Percentiles rank a stretch among this genome's conserved stretches.
Evolutionary conservation across 2,797 vertebrate genomes (phyloP).

Genomic region (Cichlasoma orientale): DNA sequence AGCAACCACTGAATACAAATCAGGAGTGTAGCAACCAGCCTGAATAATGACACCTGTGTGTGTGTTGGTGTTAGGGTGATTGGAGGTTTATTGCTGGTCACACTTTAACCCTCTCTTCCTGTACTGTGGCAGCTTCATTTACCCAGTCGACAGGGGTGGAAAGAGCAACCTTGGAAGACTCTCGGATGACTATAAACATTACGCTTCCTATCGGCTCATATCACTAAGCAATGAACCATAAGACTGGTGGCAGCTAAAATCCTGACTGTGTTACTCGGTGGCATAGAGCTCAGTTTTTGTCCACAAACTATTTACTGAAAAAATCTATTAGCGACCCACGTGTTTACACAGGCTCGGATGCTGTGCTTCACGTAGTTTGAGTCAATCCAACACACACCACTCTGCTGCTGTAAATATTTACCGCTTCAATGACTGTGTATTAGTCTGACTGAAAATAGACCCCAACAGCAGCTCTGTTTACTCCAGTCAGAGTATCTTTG

Average conservation of each 20-base stretch:
- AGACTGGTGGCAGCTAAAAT: background rate
- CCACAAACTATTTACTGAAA: background rate
- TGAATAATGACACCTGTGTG: slow-evolving; percentile 38
- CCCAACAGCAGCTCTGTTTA: background rate
- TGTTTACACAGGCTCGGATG: background rate
- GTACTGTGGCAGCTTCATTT: slow-evolving; percentile 53
- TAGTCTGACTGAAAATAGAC: background rate
- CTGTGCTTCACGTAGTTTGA: background rate
- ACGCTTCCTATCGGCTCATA: background rate
- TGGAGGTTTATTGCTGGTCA: slow-evolving; percentile 57
- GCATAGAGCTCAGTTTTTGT: background rate
- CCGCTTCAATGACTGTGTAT: background rate
- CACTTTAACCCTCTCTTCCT: slow-evolving; percentile 64
- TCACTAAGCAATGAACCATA: background rate
- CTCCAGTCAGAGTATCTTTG: background rate
- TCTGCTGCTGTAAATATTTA: background rate
- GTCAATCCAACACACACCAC: background rate
- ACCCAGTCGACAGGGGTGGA: background rate
- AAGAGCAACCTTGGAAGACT: background rate
- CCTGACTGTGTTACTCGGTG: background rate
- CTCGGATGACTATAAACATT: background rate
- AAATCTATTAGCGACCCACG: background rate
- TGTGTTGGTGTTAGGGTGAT: slow-evolving; percentile 21
- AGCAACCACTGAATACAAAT: slow-evolving; percentile 67
- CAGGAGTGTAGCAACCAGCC: slow-evolving; percentile 37